Evolutionary conservation across 2,797 vertebrate genomes (phyloP), one percentile per base, ranked within the genome.

Genomic region (Parotocinclus haroldoi): DNA sequence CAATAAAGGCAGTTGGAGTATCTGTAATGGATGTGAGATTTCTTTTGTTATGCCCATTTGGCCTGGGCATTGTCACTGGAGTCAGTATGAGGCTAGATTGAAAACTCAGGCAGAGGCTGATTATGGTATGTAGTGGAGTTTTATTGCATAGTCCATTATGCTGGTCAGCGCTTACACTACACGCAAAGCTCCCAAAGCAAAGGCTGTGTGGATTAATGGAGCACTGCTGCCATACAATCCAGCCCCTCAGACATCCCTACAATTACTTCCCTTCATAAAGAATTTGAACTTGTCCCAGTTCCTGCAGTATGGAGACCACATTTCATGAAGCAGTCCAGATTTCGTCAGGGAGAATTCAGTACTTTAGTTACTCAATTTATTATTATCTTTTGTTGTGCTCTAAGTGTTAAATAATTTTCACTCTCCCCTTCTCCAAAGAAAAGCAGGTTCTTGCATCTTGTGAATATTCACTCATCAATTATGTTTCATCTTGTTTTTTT

Each of bases 1-100:
- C 83, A 78, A 85, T 87, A 87, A 88, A 89, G 82, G 81, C 82
- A 81, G 84, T 88, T 85, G 84, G 84, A 80, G 81, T 83, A 80
- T 81, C 83, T 78, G 81, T 88, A 87, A 87, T 83, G 84, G 84
- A 84, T 69, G 58, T 59, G 65, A 69, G 78, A 85, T 85, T 81
- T 83, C 82, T 85, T 79, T 65, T 63, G 63, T 88, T 87, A 69
- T 72, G 72, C 76, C 77, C 78, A 71, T 81, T 78, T 74, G 73
- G 78, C 66, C 76, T 71, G 70, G 62, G 69, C 38, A 46, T 73
- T 62, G 64, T 71, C 72, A 79, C 76, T 69, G 74, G 73, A 79
- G 79, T 75, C 72, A 63, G 64, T 72, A 59, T 63, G 71, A 71
- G 66, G 63, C 69, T 76, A 81, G 78, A 76, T 79, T 81, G 79